Percentiles rank a stretch among this genome's conserved stretches.
phyloP scores from a whole-genome alignment of 2,797 vertebrate species.

The Sebastes steindachneri region DNA sequence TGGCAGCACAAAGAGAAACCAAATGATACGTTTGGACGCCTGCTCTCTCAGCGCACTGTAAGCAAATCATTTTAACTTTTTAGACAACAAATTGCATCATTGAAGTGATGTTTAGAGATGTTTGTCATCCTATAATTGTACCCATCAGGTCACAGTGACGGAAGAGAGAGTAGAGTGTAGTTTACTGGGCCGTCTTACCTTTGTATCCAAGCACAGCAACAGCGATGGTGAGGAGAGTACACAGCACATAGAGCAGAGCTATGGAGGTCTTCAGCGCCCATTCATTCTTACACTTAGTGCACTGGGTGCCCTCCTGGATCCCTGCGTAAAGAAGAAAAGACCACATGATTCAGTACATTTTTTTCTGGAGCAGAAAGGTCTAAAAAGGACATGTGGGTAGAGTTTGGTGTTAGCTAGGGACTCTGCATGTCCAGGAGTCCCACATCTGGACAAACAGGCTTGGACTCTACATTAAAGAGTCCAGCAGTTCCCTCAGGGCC shows the following conservation, averaged over 20 bases:
- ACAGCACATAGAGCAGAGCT: conserved; percentile 92
- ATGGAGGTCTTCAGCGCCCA: conserved; percentile 97
- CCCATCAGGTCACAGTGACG: background rate
- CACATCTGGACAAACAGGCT: conserved; percentile 92
- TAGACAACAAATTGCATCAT: background rate
- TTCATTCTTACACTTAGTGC: conserved; percentile 97
- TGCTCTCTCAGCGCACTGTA: conserved; percentile 4
- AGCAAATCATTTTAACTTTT: conserved; percentile 31
- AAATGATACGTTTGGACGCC: conserved; percentile 30
- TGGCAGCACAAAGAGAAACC: conserved; percentile 40
- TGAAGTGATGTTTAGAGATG: conserved; percentile 2
- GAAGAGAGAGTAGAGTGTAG: too few relatives aligned
- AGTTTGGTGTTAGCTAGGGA: conserved; percentile 32
- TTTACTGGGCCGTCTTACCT: conserved; percentile 82
- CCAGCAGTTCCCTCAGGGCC: conserved; percentile 80
- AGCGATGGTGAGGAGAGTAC: conserved; percentile 92
- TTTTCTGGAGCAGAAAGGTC: background rate
- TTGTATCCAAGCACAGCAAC: conserved; percentile 95
- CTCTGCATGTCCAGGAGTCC: conserved; percentile 53
- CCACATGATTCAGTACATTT: conserved; percentile 16
- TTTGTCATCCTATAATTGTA: background rate
- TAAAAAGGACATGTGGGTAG: conserved; percentile 33
- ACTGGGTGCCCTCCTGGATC: conserved; percentile 96
- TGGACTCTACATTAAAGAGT: conserved; percentile 86
- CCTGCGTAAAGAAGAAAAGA: conserved; percentile 80